A percentile compares a stretch with the other conserved stretches of the same genome.
Evolutionary conservation across 1,140 invertebrate species (phyloP).

Genomic region (Orchestia grillus): DNA sequence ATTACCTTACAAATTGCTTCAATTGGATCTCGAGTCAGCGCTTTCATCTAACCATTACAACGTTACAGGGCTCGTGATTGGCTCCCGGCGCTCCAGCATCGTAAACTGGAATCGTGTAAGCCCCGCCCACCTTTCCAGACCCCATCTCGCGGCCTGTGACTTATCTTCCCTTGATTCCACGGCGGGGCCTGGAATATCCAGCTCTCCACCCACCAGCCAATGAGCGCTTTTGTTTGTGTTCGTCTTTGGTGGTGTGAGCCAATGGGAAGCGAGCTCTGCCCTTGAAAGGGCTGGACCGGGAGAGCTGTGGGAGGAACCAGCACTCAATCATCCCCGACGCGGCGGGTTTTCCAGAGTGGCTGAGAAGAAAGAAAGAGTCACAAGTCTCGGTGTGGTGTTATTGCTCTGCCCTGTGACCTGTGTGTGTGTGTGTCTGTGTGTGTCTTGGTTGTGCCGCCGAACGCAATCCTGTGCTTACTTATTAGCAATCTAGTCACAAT

Average conservation of each 20-base stretch:
- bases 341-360: no score
- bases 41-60: conserved; percentile 68
- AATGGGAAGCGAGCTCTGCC: not conserved
- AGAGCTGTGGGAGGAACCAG: not conserved
- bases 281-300: not conserved
- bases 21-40: conserved; percentile 68
- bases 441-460: no score
- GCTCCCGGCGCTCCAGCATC: conserved; percentile 62
- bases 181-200: not conserved
- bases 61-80: conserved; percentile 63
- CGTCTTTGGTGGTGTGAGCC: not conserved
- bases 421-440: no score
- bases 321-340: no score
- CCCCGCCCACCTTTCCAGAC: not conserved
- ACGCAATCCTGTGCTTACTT: no score
- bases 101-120: conserved; percentile 21
- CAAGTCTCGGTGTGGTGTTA: no score
- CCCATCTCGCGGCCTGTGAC: not conserved
- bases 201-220: not conserved
- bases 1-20: conserved; percentile 69
- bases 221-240: not conserved
- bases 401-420: no score
- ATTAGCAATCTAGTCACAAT: not conserved
- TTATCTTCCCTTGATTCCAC: not conserved
- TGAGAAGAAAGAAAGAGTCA: no score